Evolutionary conservation across 2,888 invertebrate genomes (phyloP).

Genomic region (Drosophila incognita): DNA sequence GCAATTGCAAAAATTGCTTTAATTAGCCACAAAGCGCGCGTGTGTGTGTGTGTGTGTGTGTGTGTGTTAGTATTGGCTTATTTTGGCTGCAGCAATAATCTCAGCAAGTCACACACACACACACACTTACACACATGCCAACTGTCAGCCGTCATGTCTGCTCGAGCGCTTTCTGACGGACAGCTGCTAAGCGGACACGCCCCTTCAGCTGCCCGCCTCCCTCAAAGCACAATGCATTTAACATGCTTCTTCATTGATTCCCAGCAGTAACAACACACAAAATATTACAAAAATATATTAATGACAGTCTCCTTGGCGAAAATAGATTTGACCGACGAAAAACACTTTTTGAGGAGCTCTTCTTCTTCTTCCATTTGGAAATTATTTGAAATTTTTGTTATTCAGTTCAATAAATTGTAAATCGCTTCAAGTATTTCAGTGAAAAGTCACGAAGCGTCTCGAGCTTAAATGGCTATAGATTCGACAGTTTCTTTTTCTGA

Average conservation of each 20-base stretch:
- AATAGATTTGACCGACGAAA: neutral
- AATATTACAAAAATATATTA: neutral
- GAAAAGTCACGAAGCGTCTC: neutral
- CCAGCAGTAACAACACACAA: too few relatives aligned
- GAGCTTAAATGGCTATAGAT: too few relatives aligned
- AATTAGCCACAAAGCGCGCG: slow-evolving; percentile 48
- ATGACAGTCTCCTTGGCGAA: neutral
- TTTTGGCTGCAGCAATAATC: slow-evolving; percentile 49
- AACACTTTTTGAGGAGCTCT: neutral
- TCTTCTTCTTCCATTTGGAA: neutral
- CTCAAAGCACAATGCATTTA: neutral
- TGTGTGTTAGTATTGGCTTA: slow-evolving; percentile 21
- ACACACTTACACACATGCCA: slow-evolving; percentile 8
- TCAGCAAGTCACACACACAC: slow-evolving; percentile 34
- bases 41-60: slow-evolving; percentile 18
- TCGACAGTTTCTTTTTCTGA: too few relatives aligned
- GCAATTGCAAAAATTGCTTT: slow-evolving; percentile 69
- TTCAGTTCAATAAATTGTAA: neutral
- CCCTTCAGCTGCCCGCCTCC: slow-evolving; percentile 7
- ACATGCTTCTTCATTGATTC: neutral
- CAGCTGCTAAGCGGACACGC: slow-evolving; percentile 39
- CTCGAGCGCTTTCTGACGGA: slow-evolving; percentile 46
- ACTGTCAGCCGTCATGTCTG: slow-evolving; percentile 18
- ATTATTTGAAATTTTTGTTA: neutral
- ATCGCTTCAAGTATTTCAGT: neutral